Conservation (phyloP, 2,113 vertebrate genomes). For the Pelobates fuscus region DNA sequence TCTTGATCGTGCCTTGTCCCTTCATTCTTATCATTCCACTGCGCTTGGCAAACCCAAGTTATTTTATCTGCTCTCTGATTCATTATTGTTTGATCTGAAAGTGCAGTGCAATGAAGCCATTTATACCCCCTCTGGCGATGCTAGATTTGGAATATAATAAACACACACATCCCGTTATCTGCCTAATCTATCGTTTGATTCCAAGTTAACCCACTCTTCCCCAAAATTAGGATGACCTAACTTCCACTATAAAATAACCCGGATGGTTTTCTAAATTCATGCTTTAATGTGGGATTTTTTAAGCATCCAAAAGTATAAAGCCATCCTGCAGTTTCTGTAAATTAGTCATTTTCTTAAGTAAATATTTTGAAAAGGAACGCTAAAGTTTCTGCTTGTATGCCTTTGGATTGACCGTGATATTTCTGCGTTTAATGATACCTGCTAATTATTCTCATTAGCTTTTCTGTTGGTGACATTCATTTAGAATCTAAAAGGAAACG, state of each 20-base stretch:
- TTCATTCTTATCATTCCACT: slow-evolving; percentile 2
- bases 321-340: no score
- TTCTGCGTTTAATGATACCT: no score
- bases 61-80: background rate
- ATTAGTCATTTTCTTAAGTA: no score
- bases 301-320: no score
- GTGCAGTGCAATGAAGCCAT: background rate
- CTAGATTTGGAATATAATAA: background rate
- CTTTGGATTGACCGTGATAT: no score
- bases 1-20: background rate
- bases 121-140: background rate
- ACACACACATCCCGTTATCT: background rate
- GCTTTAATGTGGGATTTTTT: no score
- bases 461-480: background rate
- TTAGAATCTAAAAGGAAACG: background rate
- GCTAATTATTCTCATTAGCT: background rate
- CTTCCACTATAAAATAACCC: no score
- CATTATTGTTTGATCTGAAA: background rate
- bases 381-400: no score
- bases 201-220: no score
- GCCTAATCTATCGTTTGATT: background rate
- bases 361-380: no score
- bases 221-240: no score
- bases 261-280: no score
- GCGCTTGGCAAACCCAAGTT: background rate